Evolutionary conservation across 2,113 vertebrate species (phyloP).

Genomic region (Vanacampus margaritifer): DNA sequence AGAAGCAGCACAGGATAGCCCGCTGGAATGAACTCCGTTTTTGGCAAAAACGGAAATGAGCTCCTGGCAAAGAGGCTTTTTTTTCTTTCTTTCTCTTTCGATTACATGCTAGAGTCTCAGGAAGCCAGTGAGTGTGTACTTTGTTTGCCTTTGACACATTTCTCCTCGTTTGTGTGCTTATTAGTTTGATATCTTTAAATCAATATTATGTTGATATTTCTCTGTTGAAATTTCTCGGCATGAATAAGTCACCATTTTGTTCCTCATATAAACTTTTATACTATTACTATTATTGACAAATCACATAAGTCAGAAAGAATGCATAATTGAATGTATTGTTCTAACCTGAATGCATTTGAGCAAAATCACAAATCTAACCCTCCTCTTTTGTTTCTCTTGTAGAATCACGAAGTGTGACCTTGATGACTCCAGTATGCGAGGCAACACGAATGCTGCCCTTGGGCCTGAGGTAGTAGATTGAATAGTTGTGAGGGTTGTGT

Average conservation of each 20-base stretch:
- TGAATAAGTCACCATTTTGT: slow-evolving; percentile 1
- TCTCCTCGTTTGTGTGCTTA: slow-evolving; percentile 30
- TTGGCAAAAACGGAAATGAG: slow-evolving; percentile 69
- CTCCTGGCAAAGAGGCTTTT: slow-evolving; percentile 61
- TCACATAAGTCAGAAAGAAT: not conserved
- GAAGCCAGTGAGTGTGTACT: slow-evolving; percentile 65
- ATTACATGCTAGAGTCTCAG: slow-evolving; percentile 63
- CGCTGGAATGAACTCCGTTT: slow-evolving; percentile 70
- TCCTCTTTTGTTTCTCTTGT: slow-evolving; percentile 22
- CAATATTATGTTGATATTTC: too few relatives aligned
- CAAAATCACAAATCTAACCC: not conserved
- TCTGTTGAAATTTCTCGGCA: slow-evolving; percentile 21
- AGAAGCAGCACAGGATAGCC: slow-evolving; percentile 64
- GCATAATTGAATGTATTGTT: not conserved
- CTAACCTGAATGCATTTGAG: not conserved
- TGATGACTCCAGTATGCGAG: slow-evolving; percentile 28
- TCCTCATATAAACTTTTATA: slow-evolving; percentile 8
- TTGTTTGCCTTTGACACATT: slow-evolving; percentile 66
- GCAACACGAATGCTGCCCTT: slow-evolving; percentile 79
- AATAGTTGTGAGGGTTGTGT: slow-evolving; percentile 85
- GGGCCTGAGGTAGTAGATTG: slow-evolving; percentile 96
- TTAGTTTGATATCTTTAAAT: slow-evolving; percentile 25
- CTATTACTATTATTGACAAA: not conserved
- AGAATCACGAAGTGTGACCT: slow-evolving; percentile 43
- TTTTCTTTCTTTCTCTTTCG: slow-evolving; percentile 38